These are phyloP conservation scores for Corticium candelabrum DNA, from an alignment of 37 sponge, comb jelly and placozoan species.

Conservation along the genomic window DNA sequence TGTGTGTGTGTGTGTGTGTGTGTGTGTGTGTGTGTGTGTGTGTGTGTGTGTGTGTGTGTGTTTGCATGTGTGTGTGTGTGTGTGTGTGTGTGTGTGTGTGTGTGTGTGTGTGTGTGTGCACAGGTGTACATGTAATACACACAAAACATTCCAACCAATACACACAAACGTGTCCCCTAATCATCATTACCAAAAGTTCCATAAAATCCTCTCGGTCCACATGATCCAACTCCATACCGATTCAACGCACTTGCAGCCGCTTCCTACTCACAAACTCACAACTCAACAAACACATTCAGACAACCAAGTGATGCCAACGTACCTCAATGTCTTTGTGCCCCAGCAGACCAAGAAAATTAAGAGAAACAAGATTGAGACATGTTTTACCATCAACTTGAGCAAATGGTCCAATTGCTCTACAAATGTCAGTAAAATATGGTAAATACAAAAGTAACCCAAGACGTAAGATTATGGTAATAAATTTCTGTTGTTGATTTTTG, in stretches of 20 bases:
- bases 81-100: no score
- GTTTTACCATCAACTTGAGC: slow-evolving; percentile 65
- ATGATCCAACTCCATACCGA: slow-evolving; percentile 94
- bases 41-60: no score
- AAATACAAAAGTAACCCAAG: not conserved
- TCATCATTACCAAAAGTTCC: slow-evolving; percentile 78
- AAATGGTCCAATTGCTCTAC: slow-evolving; percentile 31
- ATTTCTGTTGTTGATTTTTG: no score
- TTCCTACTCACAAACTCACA: slow-evolving; percentile 28
- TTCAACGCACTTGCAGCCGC: slow-evolving; percentile 54
- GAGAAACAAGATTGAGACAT: slow-evolving; percentile 82
- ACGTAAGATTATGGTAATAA: no score
- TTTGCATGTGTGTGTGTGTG: no score
- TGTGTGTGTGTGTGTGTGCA: no score
- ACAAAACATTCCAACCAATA: no score
- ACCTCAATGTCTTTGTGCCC: slow-evolving; percentile 62
- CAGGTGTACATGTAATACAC: no score
- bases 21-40: no score
- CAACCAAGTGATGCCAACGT: not conserved
- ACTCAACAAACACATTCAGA: not conserved
- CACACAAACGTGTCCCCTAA: not conserved
- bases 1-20: no score
- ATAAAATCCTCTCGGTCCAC: slow-evolving; percentile 98
- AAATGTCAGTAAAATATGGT: not conserved
- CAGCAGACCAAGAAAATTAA: slow-evolving; percentile 86